A percentile compares a stretch with the other conserved stretches of the same genome.
Conservation (phyloP, 2,797 vertebrate species). For the Myotis vivesi region DNA sequence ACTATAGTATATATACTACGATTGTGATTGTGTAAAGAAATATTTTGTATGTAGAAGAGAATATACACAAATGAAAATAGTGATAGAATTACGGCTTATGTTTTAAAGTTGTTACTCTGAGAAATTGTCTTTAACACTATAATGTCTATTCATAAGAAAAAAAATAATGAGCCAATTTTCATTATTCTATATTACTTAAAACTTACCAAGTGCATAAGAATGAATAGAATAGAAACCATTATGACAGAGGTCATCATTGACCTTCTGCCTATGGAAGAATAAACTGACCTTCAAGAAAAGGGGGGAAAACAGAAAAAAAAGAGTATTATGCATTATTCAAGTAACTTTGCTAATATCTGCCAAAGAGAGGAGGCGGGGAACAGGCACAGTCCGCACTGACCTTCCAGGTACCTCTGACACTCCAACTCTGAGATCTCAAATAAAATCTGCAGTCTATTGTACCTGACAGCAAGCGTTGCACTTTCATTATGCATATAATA, state of each 20-base stretch:
- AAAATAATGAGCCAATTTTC: conserved; percentile 60
- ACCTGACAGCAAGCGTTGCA: conserved; percentile 74
- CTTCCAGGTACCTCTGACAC: conserved; percentile 61
- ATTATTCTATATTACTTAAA: conserved; percentile 56
- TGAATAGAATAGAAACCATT: conserved; percentile 39
- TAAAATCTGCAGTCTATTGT: conserved; percentile 75
- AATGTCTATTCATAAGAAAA: conserved; percentile 43
- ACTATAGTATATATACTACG: background rate
- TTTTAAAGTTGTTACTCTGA: conserved; percentile 35
- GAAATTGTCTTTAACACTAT: background rate
- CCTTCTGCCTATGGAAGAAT: conserved; percentile 54
- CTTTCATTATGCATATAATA: conserved; percentile 79
- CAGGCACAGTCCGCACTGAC: conserved; percentile 54
- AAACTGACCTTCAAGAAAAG: conserved; percentile 60
- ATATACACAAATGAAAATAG: background rate
- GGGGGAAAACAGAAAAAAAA: background rate
- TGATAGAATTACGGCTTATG: background rate
- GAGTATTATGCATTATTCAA: conserved; percentile 56
- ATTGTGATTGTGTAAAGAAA: background rate
- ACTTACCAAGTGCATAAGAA: conserved; percentile 41
- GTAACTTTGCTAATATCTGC: conserved; percentile 64
- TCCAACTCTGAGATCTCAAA: conserved; percentile 71
- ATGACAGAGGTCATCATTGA: conserved; percentile 51
- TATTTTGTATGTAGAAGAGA: background rate
- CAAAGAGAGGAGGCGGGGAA: conserved; percentile 57